Conservation (phyloP, 2,888 invertebrate species). For the Celastrina argiolus region DNA sequence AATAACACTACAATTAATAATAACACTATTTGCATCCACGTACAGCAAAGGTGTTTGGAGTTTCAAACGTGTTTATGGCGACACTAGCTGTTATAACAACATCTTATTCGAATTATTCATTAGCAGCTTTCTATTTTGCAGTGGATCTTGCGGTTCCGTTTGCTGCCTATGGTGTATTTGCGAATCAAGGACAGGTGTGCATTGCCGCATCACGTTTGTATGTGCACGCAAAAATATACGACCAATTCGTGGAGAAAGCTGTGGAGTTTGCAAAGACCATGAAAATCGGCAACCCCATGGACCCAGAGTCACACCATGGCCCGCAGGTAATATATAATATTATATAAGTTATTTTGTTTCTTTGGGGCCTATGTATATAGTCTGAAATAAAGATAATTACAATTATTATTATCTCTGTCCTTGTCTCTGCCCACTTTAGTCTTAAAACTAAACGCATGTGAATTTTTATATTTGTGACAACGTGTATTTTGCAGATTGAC, state of each 20-base stretch:
- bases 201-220: slow-evolving; percentile 54
- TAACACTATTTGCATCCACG: no score
- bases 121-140: slow-evolving; percentile 30
- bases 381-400: no score
- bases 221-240: slow-evolving; percentile 81
- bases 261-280: slow-evolving; percentile 80
- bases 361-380: no score
- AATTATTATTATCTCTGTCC: no score
- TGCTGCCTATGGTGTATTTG: slow-evolving; percentile 48
- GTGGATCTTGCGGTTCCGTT: slow-evolving; percentile 46
- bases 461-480: not conserved
- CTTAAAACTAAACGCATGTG: no score
- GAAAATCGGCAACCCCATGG: slow-evolving; percentile 79
- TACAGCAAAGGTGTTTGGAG: no score
- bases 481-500: slow-evolving; percentile 74
- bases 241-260: slow-evolving; percentile 86
- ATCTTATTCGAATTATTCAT: not conserved
- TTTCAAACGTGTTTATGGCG: no score
- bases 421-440: no score
- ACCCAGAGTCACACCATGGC: slow-evolving; percentile 44
- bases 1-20: no score
- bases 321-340: slow-evolving; percentile 39
- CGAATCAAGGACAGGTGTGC: slow-evolving; percentile 52
- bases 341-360: no score
- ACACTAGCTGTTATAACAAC: slow-evolving; percentile 25